Evolutionary conservation across 2,797 vertebrate species (phyloP), one percentile per base, ranked within the genome.

Genomic region (Microchirus variegatus): DNA sequence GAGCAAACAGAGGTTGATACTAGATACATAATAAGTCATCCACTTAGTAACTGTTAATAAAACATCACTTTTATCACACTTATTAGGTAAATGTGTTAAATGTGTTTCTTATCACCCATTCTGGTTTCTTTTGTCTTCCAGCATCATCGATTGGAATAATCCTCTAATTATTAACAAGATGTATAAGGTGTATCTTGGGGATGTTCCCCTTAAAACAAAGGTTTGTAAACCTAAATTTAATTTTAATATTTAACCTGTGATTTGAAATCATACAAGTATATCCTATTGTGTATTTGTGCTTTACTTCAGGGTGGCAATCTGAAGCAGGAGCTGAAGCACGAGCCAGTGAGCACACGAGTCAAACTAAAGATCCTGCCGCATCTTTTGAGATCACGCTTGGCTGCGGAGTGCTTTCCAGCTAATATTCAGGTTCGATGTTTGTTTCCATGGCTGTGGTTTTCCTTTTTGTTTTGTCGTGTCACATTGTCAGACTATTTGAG

Each of bases 81-180:
- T 22, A 22, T 22, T 22, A 22, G 22, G 22, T 22, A 22, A 22
- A 22, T 5, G 5, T 22, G 5, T 37, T 37, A 37, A 37, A 0
- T 22, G 3, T 22, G 3, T 31, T 31, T 31, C 3, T 31, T 31
- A 6, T 31, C 31, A 31, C 7, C 7, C 6, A 31, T 31, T 31
- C 31, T 31, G 31, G 1, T n/a, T 43, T 80, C 4, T 60, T 5
- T 73, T 75, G 52, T 80, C 15, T 73, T 88, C 18, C 89, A 99
- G 98, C 90, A 94, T 98, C 83, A 95, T 99, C 68, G 97, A 99
- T 81, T 99, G 98, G 98, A 99, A 99, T 83, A 98, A 97, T 89
- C 95, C 97, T 74, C 73, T 93, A 63, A 97, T 99, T 62, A 93
- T 99, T 89, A 98, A 95, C 91, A 98, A 95, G 91, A 95, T 99